Evolutionary conservation across 2,113 vertebrate genomes (phyloP), one percentile per base, ranked within the genome.

Genomic region (Catagonus wagneri): DNA sequence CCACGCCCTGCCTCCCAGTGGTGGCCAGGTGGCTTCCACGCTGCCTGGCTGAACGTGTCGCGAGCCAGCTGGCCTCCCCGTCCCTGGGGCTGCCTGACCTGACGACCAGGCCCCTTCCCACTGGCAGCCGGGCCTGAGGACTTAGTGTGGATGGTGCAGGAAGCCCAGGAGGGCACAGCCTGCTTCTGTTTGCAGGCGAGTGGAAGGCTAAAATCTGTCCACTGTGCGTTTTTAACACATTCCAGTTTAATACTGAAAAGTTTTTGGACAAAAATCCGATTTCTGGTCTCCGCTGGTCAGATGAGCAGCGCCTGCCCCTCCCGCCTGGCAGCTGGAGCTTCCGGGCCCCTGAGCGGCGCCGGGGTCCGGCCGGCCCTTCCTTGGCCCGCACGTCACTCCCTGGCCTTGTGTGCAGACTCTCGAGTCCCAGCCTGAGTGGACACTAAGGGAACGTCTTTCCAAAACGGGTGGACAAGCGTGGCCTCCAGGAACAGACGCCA

Each of bases 41-140:
- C 34, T 14, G n/a, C 25, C 52, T 7, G 1, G 50, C 3, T 11
- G 10, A 36, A 17, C 32, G 0, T 10, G 4, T 7, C 9, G 7
- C 14, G 8, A 16, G 19, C 36, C 2, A 32, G 34, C 6, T 2
- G 12, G 32, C 58, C 32, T 52, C n/a, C 25, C 8, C 15, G 3
- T 25, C 2, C 7, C 58, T 39, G 72, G 50, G 58, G 54, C n/a
- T 7, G 32, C 7, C 15, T 36, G 58, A 50, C 50, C 60, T 54
- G 74, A 50, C 54, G 10, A 32, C 16, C 27, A 76, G 74, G 50
- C 34, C 75, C 13, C 13, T 72, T 74, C 23, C 20, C 12, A 9
- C 50, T 44, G 72, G 34, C 36, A 29, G 34, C 60, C 14, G 19
- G 25, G 15, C 83, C 72, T 2, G 2, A n/a, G 16, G 34, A 36